Percentiles rank a stretch among this genome's conserved stretches.
phyloP scores from a whole-genome alignment of 2,888 invertebrate genomes.

The Petrophora chlorosata region DNA sequence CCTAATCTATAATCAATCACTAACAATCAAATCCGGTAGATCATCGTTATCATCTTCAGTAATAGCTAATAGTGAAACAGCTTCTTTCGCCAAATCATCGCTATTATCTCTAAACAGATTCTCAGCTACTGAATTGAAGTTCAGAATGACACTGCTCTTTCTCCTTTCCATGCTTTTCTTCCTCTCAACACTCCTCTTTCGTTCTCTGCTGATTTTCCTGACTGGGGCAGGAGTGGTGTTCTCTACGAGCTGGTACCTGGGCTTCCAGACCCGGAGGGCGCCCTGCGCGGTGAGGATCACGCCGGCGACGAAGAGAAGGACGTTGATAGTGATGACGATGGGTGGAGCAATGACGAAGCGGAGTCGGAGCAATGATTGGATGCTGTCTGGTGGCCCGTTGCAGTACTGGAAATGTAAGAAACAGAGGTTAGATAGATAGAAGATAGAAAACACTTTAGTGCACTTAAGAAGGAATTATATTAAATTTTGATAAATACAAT shows the following conservation, averaged over 20 bases:
- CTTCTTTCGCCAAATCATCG: constrained; percentile 63
- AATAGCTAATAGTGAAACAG: constrained; percentile 63
- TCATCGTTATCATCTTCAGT: constrained; percentile 60
- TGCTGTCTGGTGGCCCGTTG: constrained; percentile 64
- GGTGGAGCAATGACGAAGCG: constrained; percentile 80
- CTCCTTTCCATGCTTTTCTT: constrained; percentile 39
- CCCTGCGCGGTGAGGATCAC: constrained; percentile 68
- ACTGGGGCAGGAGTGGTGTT: constrained; percentile 34
- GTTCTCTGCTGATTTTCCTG: constrained; percentile 39
- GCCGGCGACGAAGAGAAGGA: constrained; percentile 74
- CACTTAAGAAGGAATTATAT: too few relatives aligned
- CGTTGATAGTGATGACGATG: constrained; percentile 69
- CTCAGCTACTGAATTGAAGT: constrained; percentile 46
- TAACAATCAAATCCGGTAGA: constrained; percentile 50
- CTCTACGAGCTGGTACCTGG: constrained; percentile 59
- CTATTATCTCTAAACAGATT: constrained; percentile 55
- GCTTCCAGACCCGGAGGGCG: constrained; percentile 59
- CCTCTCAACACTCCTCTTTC: constrained; percentile 39
- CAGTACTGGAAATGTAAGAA: constrained; percentile 68
- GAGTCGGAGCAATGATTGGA: constrained; percentile 71
- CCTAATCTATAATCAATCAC: constrained; percentile 33
- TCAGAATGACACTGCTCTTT: constrained; percentile 53
- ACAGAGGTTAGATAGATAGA: too few relatives aligned
- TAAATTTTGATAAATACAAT: too few relatives aligned
- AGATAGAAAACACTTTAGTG: too few relatives aligned